Base-by-base conservation (phyloP, 2,797 vertebrate genomes). In the Peromyscus eremicus region DNA sequence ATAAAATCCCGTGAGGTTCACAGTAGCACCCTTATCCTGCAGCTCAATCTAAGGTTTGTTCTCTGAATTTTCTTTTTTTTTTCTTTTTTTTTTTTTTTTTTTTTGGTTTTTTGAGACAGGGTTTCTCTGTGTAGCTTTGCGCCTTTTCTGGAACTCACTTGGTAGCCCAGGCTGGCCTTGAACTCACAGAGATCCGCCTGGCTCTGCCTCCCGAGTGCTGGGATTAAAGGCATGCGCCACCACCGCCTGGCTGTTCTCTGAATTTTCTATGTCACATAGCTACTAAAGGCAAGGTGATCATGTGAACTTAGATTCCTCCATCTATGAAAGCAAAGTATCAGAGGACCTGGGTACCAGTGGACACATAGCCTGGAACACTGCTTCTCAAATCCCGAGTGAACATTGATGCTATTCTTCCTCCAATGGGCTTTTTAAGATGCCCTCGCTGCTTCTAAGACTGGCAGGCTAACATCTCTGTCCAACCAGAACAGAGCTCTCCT, bases 321-420 rank as follows among this genome's bases (percentile, higher is more conserved):
- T 40, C 23, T 52, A 68, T 92, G 64, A 2, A 93, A 75, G 76
- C 3, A 66, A 87, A 49, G 6, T 14, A 73, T 32, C 6, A 52
- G 76, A 85, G 29, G 40, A 57, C 12, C 19, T 29, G 46, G 3
- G 6, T 1, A 52, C 16, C n/a, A 57, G 29, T 37, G 14, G 11
- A 32, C 0, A 0, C 11, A 8, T 6, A n/a, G 19, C 7, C 25
- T 60, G 16, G 29, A 10, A 8, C n/a, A 1, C 12, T 25, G 21
- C 43, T 19, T 76, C 19, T 49, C 27, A 14, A 16, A 68, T 6
- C 5, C 1, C 0, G 19, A 55, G 77, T 1, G 27, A 70, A 27
- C 8, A 14, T 0, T 8, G 17, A 57, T 17, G 8, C 14, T n/a
- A 23, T 14, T 5, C 14, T 46, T 37, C 27, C 46, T 76, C 27